Evolutionary conservation across 2,888 invertebrate genomes (phyloP), one percentile per base, ranked within the genome.

Genomic region (Tineola bisselliella): DNA sequence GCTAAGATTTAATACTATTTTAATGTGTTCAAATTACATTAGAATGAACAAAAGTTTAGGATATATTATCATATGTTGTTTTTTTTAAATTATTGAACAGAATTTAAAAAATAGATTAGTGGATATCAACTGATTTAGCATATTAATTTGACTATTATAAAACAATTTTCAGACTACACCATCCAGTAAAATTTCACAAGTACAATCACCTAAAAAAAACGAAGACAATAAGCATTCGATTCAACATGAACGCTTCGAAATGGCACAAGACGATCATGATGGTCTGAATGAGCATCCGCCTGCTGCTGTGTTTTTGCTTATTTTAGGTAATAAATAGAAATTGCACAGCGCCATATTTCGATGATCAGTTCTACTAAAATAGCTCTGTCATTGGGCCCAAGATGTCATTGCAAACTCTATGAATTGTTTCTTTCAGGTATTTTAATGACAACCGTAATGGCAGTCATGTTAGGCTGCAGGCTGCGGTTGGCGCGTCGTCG

Each of bases 391-490:
- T 25, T 25, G 25, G 6, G 4, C 25, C 2, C 25, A 25, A 25
- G 25, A 25, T 25, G 25, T 25, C 25, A 25, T 6, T 25, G 6
- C 6, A 25, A 25, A 4, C 2, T 25, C 25, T 4, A 25, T 25
- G 10, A 38, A 6, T 38, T 38, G 38, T 38, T 6, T 38, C 3
- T 38, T 38, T 10, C 81, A 91, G 94, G 96, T 60, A 84, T 97
- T 64, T 89, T 91, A 64, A 91, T 96, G 69, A 95, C 96, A 30
- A 91, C 91, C 56, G 89, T 94, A 54, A 90, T 96, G 89, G 91
- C 93, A 58, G 90, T 93, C 62, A 84, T 97, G 70, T 91, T 95
- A 66, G 94, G 92, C 25, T 97, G 96, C 74, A 90, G 97, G 61
- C 88, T 96, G 76, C 89, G 94, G 67, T 92, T 93, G 62, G 92